A percentile compares a stretch with the other conserved stretches of the same genome.
Evolutionary conservation across 2,888 invertebrate species (phyloP).

Genomic region (Oligia fasciuncula): DNA sequence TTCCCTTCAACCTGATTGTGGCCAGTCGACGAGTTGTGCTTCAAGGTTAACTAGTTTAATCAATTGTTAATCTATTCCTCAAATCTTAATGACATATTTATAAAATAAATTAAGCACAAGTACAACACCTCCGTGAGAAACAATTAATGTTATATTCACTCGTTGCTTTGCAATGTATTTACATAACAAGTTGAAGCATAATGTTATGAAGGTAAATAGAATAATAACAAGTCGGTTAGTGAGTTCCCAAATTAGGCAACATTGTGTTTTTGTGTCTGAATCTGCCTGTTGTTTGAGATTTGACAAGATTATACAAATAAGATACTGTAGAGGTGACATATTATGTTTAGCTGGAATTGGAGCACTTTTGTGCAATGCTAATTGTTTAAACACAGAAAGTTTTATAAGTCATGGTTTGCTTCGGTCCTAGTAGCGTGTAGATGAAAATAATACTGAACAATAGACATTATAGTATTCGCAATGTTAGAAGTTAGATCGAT

Average conservation of each 20-base stretch:
- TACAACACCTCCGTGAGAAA: conserved; percentile 62
- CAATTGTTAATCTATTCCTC: conserved; percentile 57
- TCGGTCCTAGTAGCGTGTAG: not conserved
- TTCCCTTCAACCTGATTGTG: conserved; percentile 31
- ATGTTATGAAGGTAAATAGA: conserved; percentile 53
- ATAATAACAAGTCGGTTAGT: conserved; percentile 25
- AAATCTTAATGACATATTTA: conserved; percentile 64
- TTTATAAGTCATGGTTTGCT: not conserved
- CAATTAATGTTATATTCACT: conserved; percentile 54
- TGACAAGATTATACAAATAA: conserved; percentile 23
- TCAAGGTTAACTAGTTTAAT: conserved; percentile 59
- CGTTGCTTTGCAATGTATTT: conserved; percentile 54
- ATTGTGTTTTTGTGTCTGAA: conserved; percentile 20
- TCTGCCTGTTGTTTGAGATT: conserved; percentile 18
- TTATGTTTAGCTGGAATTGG: conserved; percentile 4
- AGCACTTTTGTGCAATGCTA: conserved; percentile 15
- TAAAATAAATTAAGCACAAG: conserved; percentile 50
- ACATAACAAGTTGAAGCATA: conserved; percentile 57
- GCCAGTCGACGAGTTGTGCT: conserved; percentile 38
- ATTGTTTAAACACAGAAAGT: not conserved
- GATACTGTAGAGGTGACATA: not conserved
- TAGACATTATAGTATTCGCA: conserved; percentile 32
- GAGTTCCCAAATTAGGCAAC: conserved; percentile 55
- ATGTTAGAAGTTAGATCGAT: conserved; percentile 41
- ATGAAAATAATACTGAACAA: conserved; percentile 27